Conservation (phyloP, 1,140 invertebrate genomes). For the Anthonomus grandis region DNA sequence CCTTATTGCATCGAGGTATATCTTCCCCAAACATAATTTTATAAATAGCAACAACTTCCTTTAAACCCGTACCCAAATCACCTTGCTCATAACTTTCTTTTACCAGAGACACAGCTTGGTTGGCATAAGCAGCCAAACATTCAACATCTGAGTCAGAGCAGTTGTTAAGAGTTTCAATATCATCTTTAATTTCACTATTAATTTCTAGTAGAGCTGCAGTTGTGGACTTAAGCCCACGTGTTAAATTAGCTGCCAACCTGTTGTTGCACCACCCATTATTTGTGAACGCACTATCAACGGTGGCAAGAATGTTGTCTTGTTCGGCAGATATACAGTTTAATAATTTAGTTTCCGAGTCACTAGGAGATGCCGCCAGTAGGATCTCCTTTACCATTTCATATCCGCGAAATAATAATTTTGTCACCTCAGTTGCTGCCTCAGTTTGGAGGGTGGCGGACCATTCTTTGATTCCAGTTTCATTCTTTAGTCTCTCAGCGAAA, state of each 20-base stretch:
- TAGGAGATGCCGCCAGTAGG: neutral
- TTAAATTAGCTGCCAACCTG: neutral
- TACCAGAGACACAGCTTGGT: neutral
- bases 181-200: neutral
- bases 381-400: neutral
- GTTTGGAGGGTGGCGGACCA: neutral
- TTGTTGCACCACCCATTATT: neutral
- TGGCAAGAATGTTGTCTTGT: neutral
- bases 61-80: neutral
- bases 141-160: neutral
- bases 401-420: neutral
- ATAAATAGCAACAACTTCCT: neutral
- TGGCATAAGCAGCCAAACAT: neutral
- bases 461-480: neutral
- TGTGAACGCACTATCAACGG: neutral
- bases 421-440: neutral
- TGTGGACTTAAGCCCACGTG: neutral
- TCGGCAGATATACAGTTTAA: neutral
- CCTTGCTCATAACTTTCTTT: neutral
- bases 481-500: neutral
- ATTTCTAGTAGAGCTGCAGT: neutral
- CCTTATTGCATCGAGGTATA: neutral
- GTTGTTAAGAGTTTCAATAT: neutral
- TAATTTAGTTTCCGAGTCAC: neutral
- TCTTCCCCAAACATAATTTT: constrained; percentile 1